phyloP scores from a whole-genome alignment of 2,113 vertebrate genomes.

The Struthidea cinerea region DNA sequence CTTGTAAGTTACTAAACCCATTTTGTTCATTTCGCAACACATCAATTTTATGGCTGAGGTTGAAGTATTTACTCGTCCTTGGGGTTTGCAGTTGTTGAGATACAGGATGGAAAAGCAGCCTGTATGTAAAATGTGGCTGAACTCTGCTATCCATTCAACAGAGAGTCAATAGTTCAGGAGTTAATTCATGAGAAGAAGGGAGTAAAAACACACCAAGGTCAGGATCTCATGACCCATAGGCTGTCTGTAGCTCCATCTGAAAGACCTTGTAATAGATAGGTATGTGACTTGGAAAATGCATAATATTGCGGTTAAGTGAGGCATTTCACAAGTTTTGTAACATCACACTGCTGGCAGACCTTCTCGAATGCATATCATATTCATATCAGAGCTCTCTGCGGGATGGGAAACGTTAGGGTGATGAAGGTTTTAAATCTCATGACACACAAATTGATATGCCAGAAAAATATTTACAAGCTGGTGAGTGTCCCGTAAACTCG shows the following conservation, averaged over 20 bases:
- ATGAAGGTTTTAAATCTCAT: constrained; percentile 24
- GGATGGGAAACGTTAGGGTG: background rate
- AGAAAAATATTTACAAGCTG: constrained; percentile 16
- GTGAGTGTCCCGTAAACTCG: background rate
- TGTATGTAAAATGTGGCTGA: constrained; percentile 39
- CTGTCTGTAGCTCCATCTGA: constrained; percentile 26
- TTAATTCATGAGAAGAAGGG: constrained; percentile 59
- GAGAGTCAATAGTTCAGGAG: constrained; percentile 61
- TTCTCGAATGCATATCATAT: background rate
- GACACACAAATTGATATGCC: background rate
- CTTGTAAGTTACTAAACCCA: constrained; percentile 25
- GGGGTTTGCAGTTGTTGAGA: constrained; percentile 42
- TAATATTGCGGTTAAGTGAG: background rate
- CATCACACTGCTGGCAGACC: constrained; percentile 13
- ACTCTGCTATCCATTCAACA: constrained; percentile 26
- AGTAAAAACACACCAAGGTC: constrained; percentile 59
- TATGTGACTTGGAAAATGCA: constrained; percentile 40
- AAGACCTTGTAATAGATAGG: constrained; percentile 57
- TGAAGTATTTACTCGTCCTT: constrained; percentile 57
- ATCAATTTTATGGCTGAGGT: constrained; percentile 48
- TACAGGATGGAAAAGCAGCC: background rate
- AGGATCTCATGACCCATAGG: constrained; percentile 62
- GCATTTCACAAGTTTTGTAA: constrained; percentile 36
- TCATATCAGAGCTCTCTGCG: background rate
- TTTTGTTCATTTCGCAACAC: constrained; percentile 47